phyloP scores from a whole-genome alignment of 2,797 vertebrate genomes.

The Chromis chromis region DNA sequence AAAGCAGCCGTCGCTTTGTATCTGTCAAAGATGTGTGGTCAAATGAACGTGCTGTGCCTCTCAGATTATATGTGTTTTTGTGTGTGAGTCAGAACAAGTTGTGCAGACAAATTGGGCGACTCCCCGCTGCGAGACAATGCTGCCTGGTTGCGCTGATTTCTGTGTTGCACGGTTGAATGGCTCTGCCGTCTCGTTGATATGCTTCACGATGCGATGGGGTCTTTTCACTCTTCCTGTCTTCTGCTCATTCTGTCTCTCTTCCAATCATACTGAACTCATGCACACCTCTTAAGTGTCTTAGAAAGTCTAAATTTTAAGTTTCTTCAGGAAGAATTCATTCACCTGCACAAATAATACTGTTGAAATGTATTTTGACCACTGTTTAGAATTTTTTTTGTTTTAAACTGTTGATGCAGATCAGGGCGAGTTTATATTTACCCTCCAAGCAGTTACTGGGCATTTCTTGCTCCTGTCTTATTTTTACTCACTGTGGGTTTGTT shows the following conservation, averaged over 20 bases:
- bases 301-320: background rate
- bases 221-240: slow-evolving; percentile 18
- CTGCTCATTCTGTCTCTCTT: background rate
- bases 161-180: slow-evolving; percentile 30
- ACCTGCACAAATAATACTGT: background rate
- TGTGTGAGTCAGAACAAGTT: slow-evolving; percentile 4
- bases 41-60: background rate
- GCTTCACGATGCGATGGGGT: slow-evolving; percentile 33
- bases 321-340: background rate
- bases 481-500: no score
- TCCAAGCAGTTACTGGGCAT: background rate
- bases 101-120: slow-evolving; percentile 36
- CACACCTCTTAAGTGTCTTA: no score
- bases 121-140: slow-evolving; percentile 9
- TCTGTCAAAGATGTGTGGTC: slow-evolving; percentile 15
- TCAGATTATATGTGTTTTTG: slow-evolving; percentile 20
- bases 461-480: no score
- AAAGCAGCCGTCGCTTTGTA: background rate
- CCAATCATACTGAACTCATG: background rate
- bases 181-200: slow-evolving; percentile 24
- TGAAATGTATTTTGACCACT: no score
- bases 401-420: background rate
- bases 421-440: background rate
- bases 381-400: background rate
- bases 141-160: slow-evolving; percentile 22